These are phyloP conservation scores for Capreolus pygargus DNA, from an alignment of 2,113 vertebrate species.

Conservation along the genomic window DNA sequence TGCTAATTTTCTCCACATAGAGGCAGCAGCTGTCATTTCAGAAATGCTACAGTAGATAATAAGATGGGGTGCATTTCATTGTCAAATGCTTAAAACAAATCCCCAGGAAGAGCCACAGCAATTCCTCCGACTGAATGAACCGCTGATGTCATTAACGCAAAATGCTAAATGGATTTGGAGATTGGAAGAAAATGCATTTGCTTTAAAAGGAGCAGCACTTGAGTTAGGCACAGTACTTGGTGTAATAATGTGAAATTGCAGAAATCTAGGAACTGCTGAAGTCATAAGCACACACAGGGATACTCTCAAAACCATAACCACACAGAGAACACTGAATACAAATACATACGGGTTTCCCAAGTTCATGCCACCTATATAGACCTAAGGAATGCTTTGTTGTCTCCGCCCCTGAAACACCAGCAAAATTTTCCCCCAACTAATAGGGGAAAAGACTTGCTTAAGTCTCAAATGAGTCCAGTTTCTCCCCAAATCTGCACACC, in stretches of 20 bases:
- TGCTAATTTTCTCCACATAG: conserved; percentile 49
- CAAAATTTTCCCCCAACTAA: neutral
- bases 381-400: neutral
- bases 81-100: conserved; percentile 63
- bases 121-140: neutral
- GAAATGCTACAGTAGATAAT: conserved; percentile 49
- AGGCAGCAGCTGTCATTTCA: conserved; percentile 53
- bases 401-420: neutral
- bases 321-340: neutral
- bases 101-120: neutral
- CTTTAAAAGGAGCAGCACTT: conserved; percentile 16
- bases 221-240: neutral
- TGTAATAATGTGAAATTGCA: neutral
- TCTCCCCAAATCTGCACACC: neutral
- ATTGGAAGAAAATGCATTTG: conserved; percentile 28
- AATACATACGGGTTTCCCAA: neutral
- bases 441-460: neutral
- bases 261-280: neutral
- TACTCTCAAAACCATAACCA: neutral
- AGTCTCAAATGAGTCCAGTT: neutral
- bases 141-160: conserved; percentile 49
- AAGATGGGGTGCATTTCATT: conserved; percentile 39
- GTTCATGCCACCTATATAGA: neutral
- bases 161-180: conserved; percentile 52
- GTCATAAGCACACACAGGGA: neutral